Percentiles rank a stretch among this genome's conserved stretches.
Evolutionary conservation across 1,140 invertebrate genomes (phyloP).

Genomic region (Ctenoplectra terminalis): DNA sequence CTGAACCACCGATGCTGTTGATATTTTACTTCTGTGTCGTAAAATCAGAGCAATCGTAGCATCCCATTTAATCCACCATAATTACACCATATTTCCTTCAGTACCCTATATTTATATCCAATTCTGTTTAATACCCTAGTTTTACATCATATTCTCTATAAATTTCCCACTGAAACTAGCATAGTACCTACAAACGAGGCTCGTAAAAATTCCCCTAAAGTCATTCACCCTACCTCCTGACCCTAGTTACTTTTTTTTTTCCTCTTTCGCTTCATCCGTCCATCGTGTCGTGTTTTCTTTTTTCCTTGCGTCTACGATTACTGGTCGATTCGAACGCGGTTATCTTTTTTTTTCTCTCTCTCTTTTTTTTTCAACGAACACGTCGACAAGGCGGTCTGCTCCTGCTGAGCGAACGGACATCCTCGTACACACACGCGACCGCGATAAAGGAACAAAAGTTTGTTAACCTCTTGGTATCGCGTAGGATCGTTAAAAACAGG

Average conservation of each 20-base stretch:
- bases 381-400: conserved; percentile 3
- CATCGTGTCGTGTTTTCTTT: background rate
- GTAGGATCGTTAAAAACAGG: conserved; percentile 48
- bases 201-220: background rate
- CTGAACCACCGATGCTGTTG: conserved; percentile 85
- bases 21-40: fast-evolving
- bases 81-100: too few relatives aligned
- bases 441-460: conserved; percentile 70
- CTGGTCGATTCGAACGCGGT: background rate
- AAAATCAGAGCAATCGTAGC: fast-evolving
- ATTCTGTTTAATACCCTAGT: background rate
- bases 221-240: conserved; percentile 9
- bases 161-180: background rate
- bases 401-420: background rate
- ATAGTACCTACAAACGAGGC: background rate
- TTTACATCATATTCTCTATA: too few relatives aligned
- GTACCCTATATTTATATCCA: too few relatives aligned
- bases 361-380: conserved; percentile 19
- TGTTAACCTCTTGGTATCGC: conserved; percentile 70
- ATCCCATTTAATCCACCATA: background rate
- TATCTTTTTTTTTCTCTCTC: conserved; percentile 39
- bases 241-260: conserved; percentile 1
- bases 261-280: background rate
- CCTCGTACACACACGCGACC: background rate
- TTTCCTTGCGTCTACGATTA: conserved; percentile 25